phyloP scores from a whole-genome alignment of 2,113 vertebrate genomes.

The Labeo catla region DNA sequence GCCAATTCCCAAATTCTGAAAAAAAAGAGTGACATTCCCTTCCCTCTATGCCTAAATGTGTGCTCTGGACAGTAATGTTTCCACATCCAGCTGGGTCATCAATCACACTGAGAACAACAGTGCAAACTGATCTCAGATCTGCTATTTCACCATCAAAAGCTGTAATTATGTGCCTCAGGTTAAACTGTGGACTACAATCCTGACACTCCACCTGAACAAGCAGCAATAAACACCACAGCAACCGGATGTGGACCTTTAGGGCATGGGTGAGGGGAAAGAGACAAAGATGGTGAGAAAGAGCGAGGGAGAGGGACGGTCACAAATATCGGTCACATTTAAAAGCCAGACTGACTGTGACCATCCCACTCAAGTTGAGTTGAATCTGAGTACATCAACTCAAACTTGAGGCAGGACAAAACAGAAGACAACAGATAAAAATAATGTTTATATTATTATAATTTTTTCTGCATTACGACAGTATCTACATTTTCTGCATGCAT shows the following conservation, averaged over 20 bases:
- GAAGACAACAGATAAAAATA: not conserved
- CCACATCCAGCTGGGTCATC: slow-evolving; percentile 45
- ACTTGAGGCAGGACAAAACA: not conserved
- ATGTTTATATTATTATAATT: too few species aligned
- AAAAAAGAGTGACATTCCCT: slow-evolving; percentile 40
- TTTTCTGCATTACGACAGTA: too few species aligned
- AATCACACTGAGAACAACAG: slow-evolving; percentile 29
- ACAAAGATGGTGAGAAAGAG: slow-evolving; percentile 21
- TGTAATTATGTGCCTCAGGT: slow-evolving; percentile 41
- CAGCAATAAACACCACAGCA: slow-evolving; percentile 24
- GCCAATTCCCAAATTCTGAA: not conserved
- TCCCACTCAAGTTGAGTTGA: not conserved
- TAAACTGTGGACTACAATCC: slow-evolving; percentile 43
- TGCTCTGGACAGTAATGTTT: slow-evolving; percentile 29
- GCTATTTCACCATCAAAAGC: slow-evolving; percentile 28
- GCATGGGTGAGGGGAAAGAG: not conserved
- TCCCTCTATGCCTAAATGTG: slow-evolving; percentile 13
- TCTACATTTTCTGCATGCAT: not conserved
- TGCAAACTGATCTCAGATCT: slow-evolving; percentile 46
- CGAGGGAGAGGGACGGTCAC: slow-evolving; percentile 4
- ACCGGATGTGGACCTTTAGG: slow-evolving; percentile 18
- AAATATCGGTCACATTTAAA: slow-evolving; percentile 32
- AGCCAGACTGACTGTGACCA: not conserved
- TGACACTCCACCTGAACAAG: slow-evolving; percentile 46
- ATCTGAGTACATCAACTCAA: not conserved